Evolutionary conservation across 2,797 vertebrate species (phyloP), one percentile per base, ranked within the genome.

Genomic region (Syngnathus acus): DNA sequence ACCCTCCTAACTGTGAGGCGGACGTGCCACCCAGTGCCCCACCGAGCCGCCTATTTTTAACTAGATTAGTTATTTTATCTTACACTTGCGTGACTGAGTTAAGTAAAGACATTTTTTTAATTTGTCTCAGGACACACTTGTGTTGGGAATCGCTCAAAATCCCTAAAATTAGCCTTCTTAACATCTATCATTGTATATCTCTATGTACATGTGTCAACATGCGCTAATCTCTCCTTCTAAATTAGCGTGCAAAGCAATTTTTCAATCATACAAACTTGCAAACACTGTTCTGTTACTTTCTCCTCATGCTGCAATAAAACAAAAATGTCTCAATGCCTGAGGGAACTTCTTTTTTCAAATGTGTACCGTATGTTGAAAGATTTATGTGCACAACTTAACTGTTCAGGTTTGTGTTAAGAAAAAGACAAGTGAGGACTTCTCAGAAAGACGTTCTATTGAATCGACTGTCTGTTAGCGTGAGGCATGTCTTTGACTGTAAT

Each of bases 371-470:
- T 5, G 10, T 26, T 0, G 59, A 11, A 42, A 61, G 59, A 61
- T 61, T 61, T 61, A 61, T 61, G 39, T 61, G 53, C 1, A 21
- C n/a, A 42, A 61, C 59, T 23, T 61, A 61, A 61, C 42, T 42
- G 39, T 21, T 11, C 14, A 9, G 19, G 19, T 61, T 42, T 42
- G 59, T 42, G 59, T 61, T 61, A 9, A 42, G 59, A n/a, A 61
- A 61, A 61, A 42, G n/a, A 61, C 59, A 61, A 42, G 59, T 61
- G 39, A 61, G 59, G 59, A 61, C 59, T 21, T n/a, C 10, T 9
- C 38, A 13, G 9, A 42, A 39, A 42, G 58, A n/a, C 42, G 14
- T 32, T 26, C 9, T 42, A 60, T 40, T 19, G 11, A 60, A 21
- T 37, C 9, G 32, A 14, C 26, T 37, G 32, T n/a, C 26, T 37